A percentile compares a stretch with the other conserved stretches of the same genome.
Evolutionary conservation across 1,140 invertebrate species (phyloP).

Genomic region (Drosophila pallidifrons): DNA sequence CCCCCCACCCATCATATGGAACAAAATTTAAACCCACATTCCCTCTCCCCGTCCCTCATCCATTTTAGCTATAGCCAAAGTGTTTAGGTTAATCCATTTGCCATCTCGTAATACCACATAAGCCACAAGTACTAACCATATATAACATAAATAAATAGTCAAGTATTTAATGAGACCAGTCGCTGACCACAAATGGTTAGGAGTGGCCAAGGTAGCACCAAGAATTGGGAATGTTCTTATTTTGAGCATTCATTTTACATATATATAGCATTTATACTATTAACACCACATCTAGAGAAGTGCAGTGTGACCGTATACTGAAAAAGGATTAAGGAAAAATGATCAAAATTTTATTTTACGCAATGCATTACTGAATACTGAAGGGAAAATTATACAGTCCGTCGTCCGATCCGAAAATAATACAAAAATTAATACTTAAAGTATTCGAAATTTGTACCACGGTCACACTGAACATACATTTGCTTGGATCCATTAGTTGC

Average conservation of each 20-base stretch:
- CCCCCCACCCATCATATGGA: neutral
- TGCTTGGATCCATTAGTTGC: constrained; percentile 11
- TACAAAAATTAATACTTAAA: no score
- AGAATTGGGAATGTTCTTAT: neutral
- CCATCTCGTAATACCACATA: constrained; percentile 64
- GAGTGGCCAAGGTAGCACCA: neutral
- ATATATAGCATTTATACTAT: neutral
- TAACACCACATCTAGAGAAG: neutral
- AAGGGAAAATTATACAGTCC: no score
- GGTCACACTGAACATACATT: constrained; percentile 12
- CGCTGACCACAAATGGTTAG: constrained; percentile 19
- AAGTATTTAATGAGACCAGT: constrained; percentile 26
- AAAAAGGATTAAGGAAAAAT: neutral
- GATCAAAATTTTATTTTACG: no score
- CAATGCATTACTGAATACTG: no score
- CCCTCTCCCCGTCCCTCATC: neutral
- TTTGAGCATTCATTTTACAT: neutral
- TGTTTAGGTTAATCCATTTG: constrained; percentile 14
- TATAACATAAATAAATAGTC: constrained; percentile 7
- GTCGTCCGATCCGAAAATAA: no score
- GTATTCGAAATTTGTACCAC: neutral
- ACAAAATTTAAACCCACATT: constrained; percentile 16
- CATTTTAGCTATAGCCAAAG: constrained; percentile 26
- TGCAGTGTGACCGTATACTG: constrained; percentile 10
- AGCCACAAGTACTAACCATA: constrained; percentile 50